phyloP scores from a whole-genome alignment of 2,113 vertebrate genomes.

The Prunella himalayana region DNA sequence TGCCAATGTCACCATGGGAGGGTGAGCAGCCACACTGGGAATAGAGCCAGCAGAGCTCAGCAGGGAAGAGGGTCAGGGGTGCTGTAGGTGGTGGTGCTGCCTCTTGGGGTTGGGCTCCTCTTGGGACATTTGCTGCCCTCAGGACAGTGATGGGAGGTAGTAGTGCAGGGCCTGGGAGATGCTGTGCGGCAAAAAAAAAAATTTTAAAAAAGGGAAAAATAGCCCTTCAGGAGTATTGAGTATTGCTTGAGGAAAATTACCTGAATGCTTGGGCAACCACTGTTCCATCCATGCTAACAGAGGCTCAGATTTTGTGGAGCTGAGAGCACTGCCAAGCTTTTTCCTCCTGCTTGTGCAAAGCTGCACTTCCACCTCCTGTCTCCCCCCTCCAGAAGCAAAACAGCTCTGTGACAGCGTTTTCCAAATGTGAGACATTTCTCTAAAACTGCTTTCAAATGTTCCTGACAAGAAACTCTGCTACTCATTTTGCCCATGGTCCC shows the following conservation, averaged over 20 bases:
- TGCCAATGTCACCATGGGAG: rapidly evolving
- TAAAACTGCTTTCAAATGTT: background rate
- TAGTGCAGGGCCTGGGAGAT: background rate
- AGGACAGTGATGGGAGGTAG: background rate
- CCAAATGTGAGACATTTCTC: background rate
- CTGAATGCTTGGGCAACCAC: background rate
- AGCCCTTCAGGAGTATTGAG: background rate
- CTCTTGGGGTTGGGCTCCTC: background rate
- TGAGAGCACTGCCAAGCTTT: background rate
- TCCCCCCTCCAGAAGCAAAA: background rate
- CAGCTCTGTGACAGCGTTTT: background rate
- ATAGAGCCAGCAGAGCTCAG: background rate
- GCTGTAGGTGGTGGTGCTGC: background rate
- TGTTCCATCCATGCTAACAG: background rate
- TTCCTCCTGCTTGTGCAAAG: background rate
- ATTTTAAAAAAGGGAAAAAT: background rate
- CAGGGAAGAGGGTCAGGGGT: background rate
- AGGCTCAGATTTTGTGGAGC: background rate
- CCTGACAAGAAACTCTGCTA: background rate
- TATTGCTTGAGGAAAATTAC: background rate
- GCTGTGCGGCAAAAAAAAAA: background rate
- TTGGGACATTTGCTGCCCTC: background rate
- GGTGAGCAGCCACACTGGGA: rapidly evolving
- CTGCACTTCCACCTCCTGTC: background rate
- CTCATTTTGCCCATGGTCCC: background rate